phyloP scores from a whole-genome alignment of 2,113 vertebrate genomes.

The Danio rerio region DNA sequence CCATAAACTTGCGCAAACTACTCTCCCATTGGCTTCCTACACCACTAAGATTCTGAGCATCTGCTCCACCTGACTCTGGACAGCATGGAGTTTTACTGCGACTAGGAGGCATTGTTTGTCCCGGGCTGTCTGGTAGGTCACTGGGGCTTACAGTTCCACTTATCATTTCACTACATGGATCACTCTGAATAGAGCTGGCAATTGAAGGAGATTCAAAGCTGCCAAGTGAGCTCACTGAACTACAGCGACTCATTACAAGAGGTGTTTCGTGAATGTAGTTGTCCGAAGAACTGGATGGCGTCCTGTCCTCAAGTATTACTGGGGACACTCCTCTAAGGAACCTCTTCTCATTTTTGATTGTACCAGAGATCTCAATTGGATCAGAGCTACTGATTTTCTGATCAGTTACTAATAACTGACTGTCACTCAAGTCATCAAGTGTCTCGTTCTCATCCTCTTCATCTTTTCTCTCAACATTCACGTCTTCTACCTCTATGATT shows the following conservation, averaged over 20 bases:
- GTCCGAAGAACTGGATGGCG: constrained; percentile 93
- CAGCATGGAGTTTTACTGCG: constrained; percentile 94
- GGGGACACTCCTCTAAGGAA: constrained; percentile 78
- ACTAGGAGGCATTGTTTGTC: constrained; percentile 98
- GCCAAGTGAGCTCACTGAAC: constrained; percentile 94
- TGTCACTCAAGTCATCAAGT: constrained; percentile 77
- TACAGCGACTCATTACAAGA: constrained; percentile 95
- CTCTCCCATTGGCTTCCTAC: constrained; percentile 92
- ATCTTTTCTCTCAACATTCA: constrained; percentile 63
- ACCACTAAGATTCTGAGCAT: constrained; percentile 81
- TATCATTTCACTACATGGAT: constrained; percentile 95
- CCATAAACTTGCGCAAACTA: constrained; percentile 92
- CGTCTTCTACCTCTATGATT: constrained; percentile 89
- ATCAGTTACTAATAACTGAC: constrained; percentile 75
- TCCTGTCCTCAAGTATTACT: constrained; percentile 82
- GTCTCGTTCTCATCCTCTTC: constrained; percentile 73
- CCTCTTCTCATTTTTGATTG: constrained; percentile 72
- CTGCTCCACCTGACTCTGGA: constrained; percentile 75
- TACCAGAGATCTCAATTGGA: constrained; percentile 81
- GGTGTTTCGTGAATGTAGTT: constrained; percentile 97
- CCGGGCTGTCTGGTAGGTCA: constrained; percentile 95
- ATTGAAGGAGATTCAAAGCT: constrained; percentile 96
- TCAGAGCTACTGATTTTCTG: constrained; percentile 72
- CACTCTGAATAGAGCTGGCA: constrained; percentile 97
- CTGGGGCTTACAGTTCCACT: constrained; percentile 96